Base-by-base conservation (phyloP, 2,888 invertebrate genomes). In the Galerucella nymphaeae region DNA sequence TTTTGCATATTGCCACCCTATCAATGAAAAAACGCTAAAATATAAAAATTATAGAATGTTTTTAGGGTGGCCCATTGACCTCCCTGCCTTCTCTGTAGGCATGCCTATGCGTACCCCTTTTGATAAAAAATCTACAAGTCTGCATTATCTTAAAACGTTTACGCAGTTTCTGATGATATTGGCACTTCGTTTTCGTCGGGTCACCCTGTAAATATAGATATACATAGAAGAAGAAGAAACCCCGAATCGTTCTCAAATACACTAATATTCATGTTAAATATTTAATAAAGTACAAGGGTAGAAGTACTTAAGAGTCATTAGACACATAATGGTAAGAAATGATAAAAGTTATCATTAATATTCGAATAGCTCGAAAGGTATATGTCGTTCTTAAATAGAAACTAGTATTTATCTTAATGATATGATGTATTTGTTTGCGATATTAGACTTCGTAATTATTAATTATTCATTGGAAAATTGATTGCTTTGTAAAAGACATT, bases 361-460 rank as follows among this genome's bases (percentile, higher is more conserved):
- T 64, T 71, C 57, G 16, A 75, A 65, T 65, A 72, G 61, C 42
- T 62, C 23, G 50, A 18, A 20, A 66, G 71, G 71, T 71, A 73
- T 70, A 71, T 75, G 70, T 63, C 73, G 66, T 71, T 57, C 75
- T 75, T 66, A 66, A 68, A 73, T 67, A 67, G 70, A 71, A 70
- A 74, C 70, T 50, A 59, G 66, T 76, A 76, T 76, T 77, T 76
- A 74, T 72, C 69, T 72, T 77, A 78, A 78, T 70, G 77, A 78
- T 74, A 75, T 75, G 75, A 75, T 71, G 73, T 76, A 70, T 76
- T 78, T 78, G 77, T 75, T 76, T 74, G 74, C 71, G 77, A 72
- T 72, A 78, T 78, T 76, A 78, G 73, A 78, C 71, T 75, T 76
- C 75, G 76, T 78, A 75, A 74, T 74, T 76, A 78, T 78, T 67